phyloP scores from a whole-genome alignment of 2,888 invertebrate species.

The Margaritifera margaritifera region DNA sequence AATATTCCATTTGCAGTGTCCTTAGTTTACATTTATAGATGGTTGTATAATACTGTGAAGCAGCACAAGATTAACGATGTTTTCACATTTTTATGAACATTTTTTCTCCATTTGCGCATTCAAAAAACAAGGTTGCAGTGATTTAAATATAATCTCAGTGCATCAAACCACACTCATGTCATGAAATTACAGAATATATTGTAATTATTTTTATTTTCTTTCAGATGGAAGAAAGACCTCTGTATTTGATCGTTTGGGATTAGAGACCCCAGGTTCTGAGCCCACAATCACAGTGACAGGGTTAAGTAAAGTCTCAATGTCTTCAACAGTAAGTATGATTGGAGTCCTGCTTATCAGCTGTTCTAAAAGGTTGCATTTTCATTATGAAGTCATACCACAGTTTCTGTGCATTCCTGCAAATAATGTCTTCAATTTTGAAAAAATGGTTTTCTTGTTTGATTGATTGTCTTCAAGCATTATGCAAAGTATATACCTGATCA shows the following conservation, averaged over 20 bases:
- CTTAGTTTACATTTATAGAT: no score
- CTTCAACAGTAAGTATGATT: constrained; percentile 11
- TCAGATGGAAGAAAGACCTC: constrained; percentile 62
- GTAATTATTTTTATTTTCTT: constrained; percentile 2
- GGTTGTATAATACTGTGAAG: no score
- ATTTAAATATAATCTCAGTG: not conserved
- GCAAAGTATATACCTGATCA: no score
- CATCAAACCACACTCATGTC: not conserved
- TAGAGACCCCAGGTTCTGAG: constrained; percentile 62
- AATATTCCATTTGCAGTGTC: no score
- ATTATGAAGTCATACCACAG: no score
- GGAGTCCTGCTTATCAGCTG: not conserved
- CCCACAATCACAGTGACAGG: constrained; percentile 49
- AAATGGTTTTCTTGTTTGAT: no score
- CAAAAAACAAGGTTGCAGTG: not conserved
- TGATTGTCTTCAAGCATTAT: no score
- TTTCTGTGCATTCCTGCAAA: no score
- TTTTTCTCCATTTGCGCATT: not conserved
- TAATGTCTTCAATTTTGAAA: no score
- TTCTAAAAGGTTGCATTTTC: not conserved
- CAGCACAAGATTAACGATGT: no score
- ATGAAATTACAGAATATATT: not conserved
- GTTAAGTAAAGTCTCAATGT: constrained; percentile 36
- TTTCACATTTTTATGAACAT: no score
- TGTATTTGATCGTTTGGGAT: constrained; percentile 77